Evolutionary conservation across 2,888 invertebrate genomes (phyloP).

Genomic region (Argyresthia albistria): DNA sequence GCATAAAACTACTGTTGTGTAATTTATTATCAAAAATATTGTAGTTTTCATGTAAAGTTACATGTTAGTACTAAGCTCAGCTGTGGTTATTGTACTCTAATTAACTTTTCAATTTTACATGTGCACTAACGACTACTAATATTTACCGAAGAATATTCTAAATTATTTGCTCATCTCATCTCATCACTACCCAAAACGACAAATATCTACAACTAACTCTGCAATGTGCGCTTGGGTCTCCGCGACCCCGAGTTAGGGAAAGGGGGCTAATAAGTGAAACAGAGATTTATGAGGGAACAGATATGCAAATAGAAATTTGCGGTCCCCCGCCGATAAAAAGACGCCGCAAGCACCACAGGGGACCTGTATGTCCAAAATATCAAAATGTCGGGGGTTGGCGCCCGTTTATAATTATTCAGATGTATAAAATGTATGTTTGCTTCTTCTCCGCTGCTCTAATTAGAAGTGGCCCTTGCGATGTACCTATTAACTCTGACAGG

Average conservation of each 20-base stretch:
- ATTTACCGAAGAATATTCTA: not conserved
- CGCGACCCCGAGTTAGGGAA: slow-evolving; percentile 28
- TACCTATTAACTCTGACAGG: slow-evolving; percentile 10
- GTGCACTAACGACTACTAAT: no score
- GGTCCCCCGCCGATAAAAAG: slow-evolving; percentile 68
- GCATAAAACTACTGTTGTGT: no score
- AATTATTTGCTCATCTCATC: not conserved
- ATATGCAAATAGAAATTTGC: slow-evolving; percentile 72
- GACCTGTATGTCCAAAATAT: slow-evolving; percentile 62
- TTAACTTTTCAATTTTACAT: no score
- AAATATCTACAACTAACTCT: slow-evolving; percentile 20
- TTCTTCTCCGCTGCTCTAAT: not conserved
- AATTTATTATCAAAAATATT: no score
- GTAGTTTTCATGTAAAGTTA: not conserved
- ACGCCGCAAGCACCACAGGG: slow-evolving; percentile 40
- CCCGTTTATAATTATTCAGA: slow-evolving; percentile 48
- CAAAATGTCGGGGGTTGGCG: slow-evolving; percentile 57
- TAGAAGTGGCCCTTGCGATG: slow-evolving; percentile 13
- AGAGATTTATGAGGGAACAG: slow-evolving; percentile 68
- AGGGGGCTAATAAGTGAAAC: slow-evolving; percentile 68
- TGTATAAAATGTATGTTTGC: not conserved
- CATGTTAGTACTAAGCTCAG: not conserved
- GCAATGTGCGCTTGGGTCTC: slow-evolving; percentile 24
- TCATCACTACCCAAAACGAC: not conserved
- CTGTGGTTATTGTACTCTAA: no score